phyloP scores from a whole-genome alignment of 2,113 vertebrate species.

The Corythoichthys intestinalis region DNA sequence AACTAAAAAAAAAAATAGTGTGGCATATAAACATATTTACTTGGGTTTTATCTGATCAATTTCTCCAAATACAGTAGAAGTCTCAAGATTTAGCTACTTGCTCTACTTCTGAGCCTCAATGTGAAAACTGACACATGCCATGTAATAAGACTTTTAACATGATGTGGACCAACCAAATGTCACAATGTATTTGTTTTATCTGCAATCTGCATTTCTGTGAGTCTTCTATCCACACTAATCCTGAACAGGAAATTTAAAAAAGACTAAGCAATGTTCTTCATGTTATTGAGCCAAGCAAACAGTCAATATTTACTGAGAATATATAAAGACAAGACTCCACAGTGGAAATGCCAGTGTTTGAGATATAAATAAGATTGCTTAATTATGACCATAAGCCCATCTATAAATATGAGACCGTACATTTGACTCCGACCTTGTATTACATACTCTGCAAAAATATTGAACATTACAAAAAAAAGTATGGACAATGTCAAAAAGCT shows the following conservation, averaged over 20 bases:
- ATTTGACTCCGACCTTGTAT: not conserved
- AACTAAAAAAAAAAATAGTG: not conserved
- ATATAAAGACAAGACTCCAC: not conserved
- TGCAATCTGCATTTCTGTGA: not conserved
- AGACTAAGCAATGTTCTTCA: not conserved
- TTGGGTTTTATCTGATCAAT: not conserved
- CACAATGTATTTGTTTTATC: not conserved
- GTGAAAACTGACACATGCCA: not conserved
- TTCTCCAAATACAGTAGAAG: not conserved
- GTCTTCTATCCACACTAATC: not conserved
- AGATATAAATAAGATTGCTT: not conserved
- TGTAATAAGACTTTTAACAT: not conserved
- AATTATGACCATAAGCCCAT: not conserved
- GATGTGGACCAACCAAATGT: not conserved
- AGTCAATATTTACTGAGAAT: not conserved
- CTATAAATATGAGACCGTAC: not conserved
- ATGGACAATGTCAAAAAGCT: not conserved
- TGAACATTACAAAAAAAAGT: not conserved
- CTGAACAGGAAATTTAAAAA: constrained; percentile 4
- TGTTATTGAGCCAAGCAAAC: not conserved
- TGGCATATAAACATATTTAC: not conserved
- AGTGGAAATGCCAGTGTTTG: not conserved
- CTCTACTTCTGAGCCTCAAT: not conserved
- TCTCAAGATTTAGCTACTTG: not conserved
- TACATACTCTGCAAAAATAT: not conserved